Base-by-base conservation (phyloP, 2,888 invertebrate species). In the Catocala sponsa region DNA sequence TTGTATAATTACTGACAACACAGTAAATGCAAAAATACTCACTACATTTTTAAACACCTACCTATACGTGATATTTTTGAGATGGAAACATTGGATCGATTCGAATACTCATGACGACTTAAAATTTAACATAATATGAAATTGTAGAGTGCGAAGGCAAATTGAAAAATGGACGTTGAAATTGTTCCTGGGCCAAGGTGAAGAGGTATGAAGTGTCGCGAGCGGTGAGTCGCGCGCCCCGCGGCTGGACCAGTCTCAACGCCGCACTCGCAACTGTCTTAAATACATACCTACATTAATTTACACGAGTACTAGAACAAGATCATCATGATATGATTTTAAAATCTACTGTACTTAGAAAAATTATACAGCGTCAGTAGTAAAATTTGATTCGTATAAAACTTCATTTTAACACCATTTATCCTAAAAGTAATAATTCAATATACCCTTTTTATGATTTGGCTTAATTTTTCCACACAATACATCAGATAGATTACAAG, bases 381-480 rank as follows among this genome's bases (percentile, higher is more conserved):
- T 90, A 91, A 91, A 91, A 90, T 89, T 90, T 89, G 88, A 90
- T 90, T 91, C 81, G 80, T 91, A 91, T 88, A 92, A 92, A 92
- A 92, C 88, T 88, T 87, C 88, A 88, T 89, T 88, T 87, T 83
- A 89, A 88, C 87, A 84, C 84, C 87, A 86, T 88, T 89, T 89
- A 92, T 87, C 86, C 90, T 91, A 92, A 90, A 91, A 87, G 89
- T 91, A 91, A 91, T 88, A 90, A 88, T 90, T 91, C 86, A 91
- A 90, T 91, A 91, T 92, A 92, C 91, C 92, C 91, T 90, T 91
- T 87, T 86, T 91, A 91, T 92, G 93, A 92, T 94, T 94, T 92
- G 92, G 92, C 93, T 89, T 89, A 89, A 80, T 84, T 81, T 81
- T 78, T 76, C 74, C 86, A 85, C 81, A 88, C 83, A 87, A 83